phyloP scores from a whole-genome alignment of 2,797 vertebrate species.

The Myiothlypis coronata region DNA sequence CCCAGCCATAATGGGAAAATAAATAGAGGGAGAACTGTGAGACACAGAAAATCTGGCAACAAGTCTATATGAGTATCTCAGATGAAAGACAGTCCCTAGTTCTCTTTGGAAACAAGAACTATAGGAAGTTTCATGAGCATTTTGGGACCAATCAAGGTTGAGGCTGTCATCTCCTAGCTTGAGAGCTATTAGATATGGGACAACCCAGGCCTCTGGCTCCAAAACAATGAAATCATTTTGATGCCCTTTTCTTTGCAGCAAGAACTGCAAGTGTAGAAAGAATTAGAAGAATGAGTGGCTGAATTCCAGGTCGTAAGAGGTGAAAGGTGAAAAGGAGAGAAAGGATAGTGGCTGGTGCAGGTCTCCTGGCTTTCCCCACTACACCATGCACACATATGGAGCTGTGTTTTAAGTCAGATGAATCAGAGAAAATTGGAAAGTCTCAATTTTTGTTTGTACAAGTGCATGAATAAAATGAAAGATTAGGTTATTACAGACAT shows the following conservation, averaged over 20 bases:
- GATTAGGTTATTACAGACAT: neutral
- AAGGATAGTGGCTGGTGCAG: neutral
- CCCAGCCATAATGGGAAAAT: conserved; percentile 4
- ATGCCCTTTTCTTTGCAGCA: neutral
- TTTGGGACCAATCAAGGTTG: neutral
- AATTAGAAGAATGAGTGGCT: neutral
- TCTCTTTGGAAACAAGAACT: conserved; percentile 34
- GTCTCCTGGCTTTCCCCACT: neutral
- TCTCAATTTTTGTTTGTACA: neutral
- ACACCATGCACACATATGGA: neutral
- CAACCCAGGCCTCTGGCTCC: neutral
- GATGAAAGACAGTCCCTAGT: neutral
- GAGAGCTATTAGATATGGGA: neutral
- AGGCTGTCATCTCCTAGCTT: neutral
- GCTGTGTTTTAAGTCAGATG: neutral
- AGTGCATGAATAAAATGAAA: conserved; percentile 14
- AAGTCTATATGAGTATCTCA: neutral
- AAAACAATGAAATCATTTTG: neutral
- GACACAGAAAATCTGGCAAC: neutral
- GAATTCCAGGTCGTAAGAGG: neutral
- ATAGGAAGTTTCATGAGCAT: conserved; percentile 3
- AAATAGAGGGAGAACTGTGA: neutral
- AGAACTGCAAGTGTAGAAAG: neutral
- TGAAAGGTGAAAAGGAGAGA: neutral
- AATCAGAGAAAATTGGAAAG: neutral